Evolutionary conservation across 1,140 invertebrate species (phyloP), one percentile per base, ranked within the genome.

Genomic region (Hylyphantes graminicola): DNA sequence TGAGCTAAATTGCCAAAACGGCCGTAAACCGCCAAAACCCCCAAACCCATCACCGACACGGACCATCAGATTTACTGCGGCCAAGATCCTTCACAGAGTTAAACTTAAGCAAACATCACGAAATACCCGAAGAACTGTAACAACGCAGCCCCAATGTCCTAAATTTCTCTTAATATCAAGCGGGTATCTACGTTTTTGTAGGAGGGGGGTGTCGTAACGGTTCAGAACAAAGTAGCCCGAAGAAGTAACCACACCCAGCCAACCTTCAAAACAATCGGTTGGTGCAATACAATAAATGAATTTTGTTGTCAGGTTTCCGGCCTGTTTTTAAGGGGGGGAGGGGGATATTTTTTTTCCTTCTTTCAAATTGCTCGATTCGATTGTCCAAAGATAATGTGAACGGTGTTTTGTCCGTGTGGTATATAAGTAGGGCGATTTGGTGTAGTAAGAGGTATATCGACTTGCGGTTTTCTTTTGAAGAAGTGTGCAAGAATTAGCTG

Each of bases 271-370:
- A 73, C 70, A 12, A 19, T 57, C 57, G 70, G 70, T 73, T 73
- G 70, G 70, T 73, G 70, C 70, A 19, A n/a, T 73, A 73, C 70
- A 73, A 73, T 57, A 73, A 73, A 73, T 73, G 70, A 57, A 73
- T 73, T 50, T 73, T 73, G 70, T 21, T 50, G 53, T 57, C 57
- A 17, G 12, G 13, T 73, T 73, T 73, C 70, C 70, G 70, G 11
- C 57, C 54, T 61, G 57, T 61, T 61, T 57, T 54, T 51, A 57
- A 21, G 53, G 17, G 11, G 48, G 53, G 53, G 17, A 21, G 19
- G 70, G 70, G 3, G 17, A 55, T 73, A 35, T 73, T 17, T 19
- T 73, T 54, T 73, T 57, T 73, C 48, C 7, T 53, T 15, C 12
- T 50, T 73, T 55, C 53, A 35, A 35, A 35, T 35, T 35, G 35